Percentiles rank a stretch among this genome's conserved stretches.
Conservation (phyloP, 2,113 vertebrate species). For the Alouatta palliata region DNA sequence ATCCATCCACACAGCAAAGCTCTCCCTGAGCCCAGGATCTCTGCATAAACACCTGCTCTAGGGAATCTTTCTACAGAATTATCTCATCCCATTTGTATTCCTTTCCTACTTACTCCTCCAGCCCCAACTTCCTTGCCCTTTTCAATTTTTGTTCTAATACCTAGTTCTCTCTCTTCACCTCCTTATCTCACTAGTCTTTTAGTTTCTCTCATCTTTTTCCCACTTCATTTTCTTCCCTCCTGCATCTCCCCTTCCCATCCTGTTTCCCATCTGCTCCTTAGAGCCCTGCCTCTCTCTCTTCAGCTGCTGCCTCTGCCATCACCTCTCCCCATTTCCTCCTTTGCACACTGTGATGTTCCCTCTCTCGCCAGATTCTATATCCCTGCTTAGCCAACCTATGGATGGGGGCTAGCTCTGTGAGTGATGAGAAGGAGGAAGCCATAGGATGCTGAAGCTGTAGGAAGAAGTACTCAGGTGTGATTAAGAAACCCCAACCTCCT, state of each 20-base stretch:
- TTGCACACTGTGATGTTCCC: background rate
- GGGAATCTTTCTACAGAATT: background rate
- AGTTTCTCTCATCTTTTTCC: background rate
- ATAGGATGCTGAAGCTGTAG: background rate
- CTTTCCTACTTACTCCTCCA: background rate
- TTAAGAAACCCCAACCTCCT: background rate
- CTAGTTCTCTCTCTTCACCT: background rate
- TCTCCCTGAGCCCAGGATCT: background rate
- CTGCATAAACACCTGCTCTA: background rate
- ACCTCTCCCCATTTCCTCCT: background rate
- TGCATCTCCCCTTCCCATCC: background rate
- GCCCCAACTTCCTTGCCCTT: background rate
- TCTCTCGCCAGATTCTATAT: background rate
- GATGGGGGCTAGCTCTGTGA: background rate
- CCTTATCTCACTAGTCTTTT: background rate
- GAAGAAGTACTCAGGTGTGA: background rate
- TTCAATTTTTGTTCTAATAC: background rate
- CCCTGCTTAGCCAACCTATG: background rate
- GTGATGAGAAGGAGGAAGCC: background rate
- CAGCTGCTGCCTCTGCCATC: background rate
- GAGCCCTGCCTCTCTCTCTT: background rate
- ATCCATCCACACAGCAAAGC: background rate
- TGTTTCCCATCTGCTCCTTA: background rate
- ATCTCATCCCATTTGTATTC: background rate
- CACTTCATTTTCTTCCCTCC: slow-evolving; percentile 23